Percentiles rank a stretch among this genome's conserved stretches.
Evolutionary conservation across 2,888 invertebrate genomes (phyloP).

Genomic region (Trachelus tabidus): DNA sequence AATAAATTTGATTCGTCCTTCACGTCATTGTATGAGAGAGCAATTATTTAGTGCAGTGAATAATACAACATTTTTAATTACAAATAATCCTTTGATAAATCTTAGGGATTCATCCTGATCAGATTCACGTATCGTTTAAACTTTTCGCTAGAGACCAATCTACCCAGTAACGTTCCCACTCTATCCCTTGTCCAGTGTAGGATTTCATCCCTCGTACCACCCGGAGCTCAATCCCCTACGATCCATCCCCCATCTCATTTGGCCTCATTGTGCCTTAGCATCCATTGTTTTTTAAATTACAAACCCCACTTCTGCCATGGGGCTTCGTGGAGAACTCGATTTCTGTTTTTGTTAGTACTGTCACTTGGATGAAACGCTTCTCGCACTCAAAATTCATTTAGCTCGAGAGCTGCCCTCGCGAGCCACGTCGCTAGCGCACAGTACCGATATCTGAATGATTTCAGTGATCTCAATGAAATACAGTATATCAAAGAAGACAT

Average conservation of each 20-base stretch:
- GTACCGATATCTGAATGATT: neutral
- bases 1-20: neutral
- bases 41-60: neutral
- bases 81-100: neutral
- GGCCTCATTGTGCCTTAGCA: slow-evolving; percentile 63
- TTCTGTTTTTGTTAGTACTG: slow-evolving; percentile 57
- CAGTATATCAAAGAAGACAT: neutral
- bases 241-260: slow-evolving; percentile 64
- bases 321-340: slow-evolving; percentile 51
- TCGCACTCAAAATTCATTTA: slow-evolving; percentile 48
- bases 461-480: neutral
- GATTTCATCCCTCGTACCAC: slow-evolving; percentile 53
- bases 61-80: neutral
- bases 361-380: slow-evolving; percentile 59
- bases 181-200: slow-evolving; percentile 56
- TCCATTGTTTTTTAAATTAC: slow-evolving; percentile 66
- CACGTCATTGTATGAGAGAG: neutral
- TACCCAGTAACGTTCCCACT: slow-evolving; percentile 46
- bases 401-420: slow-evolving; percentile 24
- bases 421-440: neutral
- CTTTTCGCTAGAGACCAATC: slow-evolving; percentile 50
- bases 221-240: slow-evolving; percentile 47
- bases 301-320: slow-evolving; percentile 57
- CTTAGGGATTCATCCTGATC: slow-evolving; percentile 26
- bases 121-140: slow-evolving; percentile 47